phyloP scores from a whole-genome alignment of 2,113 vertebrate genomes.

The Gymnobelideus leadbeateri region DNA sequence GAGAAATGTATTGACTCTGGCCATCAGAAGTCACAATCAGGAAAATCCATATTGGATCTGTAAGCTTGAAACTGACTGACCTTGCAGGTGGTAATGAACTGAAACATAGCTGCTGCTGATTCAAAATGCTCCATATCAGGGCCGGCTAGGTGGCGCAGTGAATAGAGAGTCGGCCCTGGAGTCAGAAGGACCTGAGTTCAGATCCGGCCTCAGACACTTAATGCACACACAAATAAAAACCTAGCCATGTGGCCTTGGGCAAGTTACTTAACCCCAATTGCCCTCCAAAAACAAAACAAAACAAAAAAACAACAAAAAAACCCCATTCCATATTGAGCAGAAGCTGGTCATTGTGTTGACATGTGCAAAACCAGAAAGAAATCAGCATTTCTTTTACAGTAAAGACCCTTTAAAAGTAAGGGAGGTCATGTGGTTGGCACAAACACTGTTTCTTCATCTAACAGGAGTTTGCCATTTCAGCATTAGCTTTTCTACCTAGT shows the following conservation, averaged over 20 bases:
- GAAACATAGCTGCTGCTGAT: not conserved
- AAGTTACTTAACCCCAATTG: too few species aligned
- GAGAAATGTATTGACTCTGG: not conserved
- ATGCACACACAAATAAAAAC: too few species aligned
- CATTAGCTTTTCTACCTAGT: not conserved
- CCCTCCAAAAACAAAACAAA: too few species aligned
- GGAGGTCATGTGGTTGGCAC: not conserved
- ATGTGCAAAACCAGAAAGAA: not conserved
- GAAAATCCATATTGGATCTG: not conserved
- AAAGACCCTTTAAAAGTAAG: slow-evolving; percentile 3
- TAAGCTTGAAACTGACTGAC: not conserved
- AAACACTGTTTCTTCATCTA: not conserved
- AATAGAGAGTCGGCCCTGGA: too few species aligned
- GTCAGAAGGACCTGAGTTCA: too few species aligned
- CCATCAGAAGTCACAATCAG: not conserved
- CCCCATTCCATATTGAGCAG: not conserved
- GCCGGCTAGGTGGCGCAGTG: too few species aligned
- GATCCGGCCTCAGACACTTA: too few species aligned
- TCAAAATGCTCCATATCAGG: not conserved
- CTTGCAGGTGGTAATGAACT: not conserved
- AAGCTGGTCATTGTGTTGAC: not conserved
- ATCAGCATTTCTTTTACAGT: not conserved
- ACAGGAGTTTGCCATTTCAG: not conserved
- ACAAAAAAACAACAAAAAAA: too few species aligned
- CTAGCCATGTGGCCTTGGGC: too few species aligned